phyloP scores from a whole-genome alignment of 1,140 invertebrate genomes.

The Habropoda laboriosa region DNA sequence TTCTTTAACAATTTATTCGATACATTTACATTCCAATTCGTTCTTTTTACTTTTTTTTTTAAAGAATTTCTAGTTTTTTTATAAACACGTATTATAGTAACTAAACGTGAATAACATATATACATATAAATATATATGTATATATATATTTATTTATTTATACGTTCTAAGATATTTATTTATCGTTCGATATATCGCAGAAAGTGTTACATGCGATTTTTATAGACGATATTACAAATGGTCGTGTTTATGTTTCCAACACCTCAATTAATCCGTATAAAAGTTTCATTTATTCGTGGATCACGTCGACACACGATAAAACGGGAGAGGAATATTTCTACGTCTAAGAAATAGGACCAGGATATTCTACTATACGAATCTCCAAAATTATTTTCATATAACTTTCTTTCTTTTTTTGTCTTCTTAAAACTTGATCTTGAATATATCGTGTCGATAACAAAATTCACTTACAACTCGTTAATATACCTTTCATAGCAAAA shows the following conservation, averaged over 20 bases:
- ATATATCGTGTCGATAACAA: constrained; percentile 15
- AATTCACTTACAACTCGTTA: not conserved
- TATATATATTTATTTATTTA: not conserved
- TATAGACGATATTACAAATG: not conserved
- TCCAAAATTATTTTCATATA: constrained; percentile 1
- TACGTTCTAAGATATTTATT: not conserved
- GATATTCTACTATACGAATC: not conserved
- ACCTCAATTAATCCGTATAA: not conserved
- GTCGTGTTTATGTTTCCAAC: not conserved
- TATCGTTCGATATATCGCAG: not conserved
- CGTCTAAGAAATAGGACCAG: not conserved
- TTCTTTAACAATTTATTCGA: constrained; percentile 4
- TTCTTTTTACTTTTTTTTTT: too few relatives aligned
- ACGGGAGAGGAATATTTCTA: not conserved
- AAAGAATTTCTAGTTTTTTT: too few relatives aligned
- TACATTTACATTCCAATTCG: constrained; percentile 27
- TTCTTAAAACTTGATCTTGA: not conserved
- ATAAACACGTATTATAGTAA: constrained; percentile 5
- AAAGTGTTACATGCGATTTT: constrained; percentile 4
- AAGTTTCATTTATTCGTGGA: not conserved
- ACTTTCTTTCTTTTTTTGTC: too few relatives aligned
- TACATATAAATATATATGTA: not conserved
- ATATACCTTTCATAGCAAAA: constrained; percentile 6
- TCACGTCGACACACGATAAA: not conserved
- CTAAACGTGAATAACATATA: not conserved